Conservation (phyloP, 2,113 vertebrate genomes). For the Myotis yumanensis region DNA sequence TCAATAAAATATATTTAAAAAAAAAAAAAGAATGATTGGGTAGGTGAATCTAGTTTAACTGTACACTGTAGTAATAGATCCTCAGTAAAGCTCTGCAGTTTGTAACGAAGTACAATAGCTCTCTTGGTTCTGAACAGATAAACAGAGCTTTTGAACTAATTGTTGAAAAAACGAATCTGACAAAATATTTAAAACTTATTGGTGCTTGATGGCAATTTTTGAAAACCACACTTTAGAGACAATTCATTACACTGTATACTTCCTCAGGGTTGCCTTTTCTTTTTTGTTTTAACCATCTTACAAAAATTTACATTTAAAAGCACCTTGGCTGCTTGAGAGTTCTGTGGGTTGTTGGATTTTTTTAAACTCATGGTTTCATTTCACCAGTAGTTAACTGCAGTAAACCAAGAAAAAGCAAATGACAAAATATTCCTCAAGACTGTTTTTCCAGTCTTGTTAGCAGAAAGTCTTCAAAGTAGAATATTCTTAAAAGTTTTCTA, state of each 20-base stretch:
- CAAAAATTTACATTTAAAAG: not conserved
- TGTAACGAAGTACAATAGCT: not conserved
- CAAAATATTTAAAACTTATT: not conserved
- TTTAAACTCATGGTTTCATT: constrained; percentile 30
- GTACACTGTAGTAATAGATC: not conserved
- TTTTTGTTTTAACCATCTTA: not conserved
- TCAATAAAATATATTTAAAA: too few species aligned
- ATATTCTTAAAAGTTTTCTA: constrained; percentile 2
- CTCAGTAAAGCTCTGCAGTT: not conserved
- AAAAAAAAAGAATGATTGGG: not conserved
- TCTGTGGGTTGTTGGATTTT: not conserved
- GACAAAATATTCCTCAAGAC: not conserved
- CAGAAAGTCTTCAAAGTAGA: constrained; percentile 30
- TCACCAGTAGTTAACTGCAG: constrained; percentile 23
- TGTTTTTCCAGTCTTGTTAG: constrained; percentile 47
- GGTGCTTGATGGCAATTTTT: not conserved
- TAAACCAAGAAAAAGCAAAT: not conserved
- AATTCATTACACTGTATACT: not conserved
- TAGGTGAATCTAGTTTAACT: not conserved
- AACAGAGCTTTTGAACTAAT: not conserved
- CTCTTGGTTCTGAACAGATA: not conserved
- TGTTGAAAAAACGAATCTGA: constrained; percentile 20
- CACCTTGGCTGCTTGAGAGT: not conserved
- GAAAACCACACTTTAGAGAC: not conserved
- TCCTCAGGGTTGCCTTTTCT: not conserved